Conservation (phyloP, 2,113 vertebrate species). For the Brachypodius melanocephalos region DNA sequence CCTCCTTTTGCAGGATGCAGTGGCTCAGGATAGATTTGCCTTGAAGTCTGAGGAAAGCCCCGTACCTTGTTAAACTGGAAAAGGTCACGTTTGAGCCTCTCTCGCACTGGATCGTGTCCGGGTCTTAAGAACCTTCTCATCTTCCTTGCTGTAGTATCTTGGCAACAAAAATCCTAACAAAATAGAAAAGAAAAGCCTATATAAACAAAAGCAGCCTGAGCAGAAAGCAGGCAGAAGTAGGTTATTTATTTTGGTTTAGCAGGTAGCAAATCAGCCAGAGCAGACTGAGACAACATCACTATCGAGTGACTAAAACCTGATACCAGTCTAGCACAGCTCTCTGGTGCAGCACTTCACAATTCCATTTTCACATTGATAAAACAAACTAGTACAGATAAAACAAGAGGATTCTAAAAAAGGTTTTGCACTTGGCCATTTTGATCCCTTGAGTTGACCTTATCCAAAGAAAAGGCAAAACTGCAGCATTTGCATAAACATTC, state of each 20-base stretch:
- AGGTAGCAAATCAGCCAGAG: not conserved
- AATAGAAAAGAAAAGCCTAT: not conserved
- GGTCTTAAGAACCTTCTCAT: slow-evolving; percentile 95
- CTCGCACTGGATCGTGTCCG: slow-evolving; percentile 88
- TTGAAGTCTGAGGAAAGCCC: not conserved
- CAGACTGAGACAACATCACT: not conserved
- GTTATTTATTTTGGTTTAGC: slow-evolving; percentile 23
- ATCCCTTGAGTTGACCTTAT: not conserved
- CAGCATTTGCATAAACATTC: not conserved
- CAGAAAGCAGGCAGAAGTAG: slow-evolving; percentile 14
- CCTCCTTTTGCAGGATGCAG: not conserved
- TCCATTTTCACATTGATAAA: not conserved
- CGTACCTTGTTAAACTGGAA: slow-evolving; percentile 94
- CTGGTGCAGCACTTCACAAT: not conserved
- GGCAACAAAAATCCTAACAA: slow-evolving; percentile 48
- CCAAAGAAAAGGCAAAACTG: not conserved
- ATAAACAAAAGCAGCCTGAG: not conserved
- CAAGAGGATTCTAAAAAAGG: not conserved
- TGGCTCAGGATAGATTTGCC: not conserved
- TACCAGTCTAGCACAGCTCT: not conserved
- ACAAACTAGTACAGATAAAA: not conserved
- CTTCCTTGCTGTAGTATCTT: slow-evolving; percentile 47
- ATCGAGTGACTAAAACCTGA: slow-evolving; percentile 32
- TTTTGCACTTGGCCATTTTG: not conserved
- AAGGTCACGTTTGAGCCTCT: slow-evolving; percentile 90